Percentiles rank a stretch among this genome's conserved stretches.
Conservation (phyloP, 1,140 invertebrate genomes). For the Heliconius nattereri region DNA sequence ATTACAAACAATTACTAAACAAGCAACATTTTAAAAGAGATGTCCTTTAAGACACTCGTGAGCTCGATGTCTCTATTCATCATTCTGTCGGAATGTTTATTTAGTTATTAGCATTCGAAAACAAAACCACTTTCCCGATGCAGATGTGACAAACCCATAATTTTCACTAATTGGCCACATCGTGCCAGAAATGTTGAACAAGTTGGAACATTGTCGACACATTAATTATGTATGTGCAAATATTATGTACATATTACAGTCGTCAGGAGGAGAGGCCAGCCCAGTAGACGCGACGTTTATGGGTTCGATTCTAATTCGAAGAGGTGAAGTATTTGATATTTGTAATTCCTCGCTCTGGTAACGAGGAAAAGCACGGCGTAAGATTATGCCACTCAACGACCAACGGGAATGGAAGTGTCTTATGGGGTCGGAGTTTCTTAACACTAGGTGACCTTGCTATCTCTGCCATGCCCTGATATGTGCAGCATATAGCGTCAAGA, state of each 20-base stretch:
- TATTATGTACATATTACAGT: not conserved
- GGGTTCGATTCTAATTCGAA: too few species aligned
- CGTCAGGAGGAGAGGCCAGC: too few species aligned
- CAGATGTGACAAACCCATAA: constrained; percentile 7
- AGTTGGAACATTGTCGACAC: not conserved
- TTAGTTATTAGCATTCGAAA: not conserved
- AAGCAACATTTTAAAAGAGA: not conserved
- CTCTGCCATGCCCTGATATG: too few species aligned
- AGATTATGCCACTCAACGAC: too few species aligned
- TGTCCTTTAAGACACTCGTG: not conserved
- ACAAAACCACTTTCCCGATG: not conserved
- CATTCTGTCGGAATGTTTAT: not conserved
- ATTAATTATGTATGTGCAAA: not conserved
- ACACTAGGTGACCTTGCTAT: too few species aligned
- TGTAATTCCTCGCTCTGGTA: too few species aligned
- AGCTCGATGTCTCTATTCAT: not conserved
- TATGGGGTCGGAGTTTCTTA: too few species aligned
- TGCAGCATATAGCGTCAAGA: too few species aligned
- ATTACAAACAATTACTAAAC: not conserved
- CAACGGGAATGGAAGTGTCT: too few species aligned
- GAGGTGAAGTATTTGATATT: too few species aligned
- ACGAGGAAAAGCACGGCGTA: too few species aligned
- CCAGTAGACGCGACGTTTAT: too few species aligned
- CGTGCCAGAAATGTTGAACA: constrained; percentile 13
- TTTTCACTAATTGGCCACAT: constrained; percentile 9